Evolutionary conservation across 2,797 vertebrate genomes (phyloP).

Genomic region (Aldrovandia affinis): DNA sequence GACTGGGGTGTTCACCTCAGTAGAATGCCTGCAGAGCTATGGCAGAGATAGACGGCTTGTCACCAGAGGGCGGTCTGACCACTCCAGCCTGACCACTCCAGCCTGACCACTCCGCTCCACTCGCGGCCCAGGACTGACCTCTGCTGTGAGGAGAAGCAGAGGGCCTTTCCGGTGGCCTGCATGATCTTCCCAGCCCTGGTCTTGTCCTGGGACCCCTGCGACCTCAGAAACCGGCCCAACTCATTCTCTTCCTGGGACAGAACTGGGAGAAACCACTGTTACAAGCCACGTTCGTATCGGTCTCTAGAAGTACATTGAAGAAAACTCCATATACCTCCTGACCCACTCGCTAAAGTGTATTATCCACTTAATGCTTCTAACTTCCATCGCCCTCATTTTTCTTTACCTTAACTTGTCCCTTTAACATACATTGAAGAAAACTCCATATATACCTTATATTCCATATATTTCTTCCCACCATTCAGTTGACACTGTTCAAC

Average conservation of each 20-base stretch:
- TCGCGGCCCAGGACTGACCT: constrained; percentile 70
- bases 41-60: not conserved
- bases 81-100: not conserved
- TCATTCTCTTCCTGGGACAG: constrained; percentile 98
- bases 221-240: constrained; percentile 93
- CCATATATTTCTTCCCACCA: not conserved
- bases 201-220: constrained; percentile 94
- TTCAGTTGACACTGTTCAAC: not conserved
- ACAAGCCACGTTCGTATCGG: not conserved
- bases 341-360: not conserved
- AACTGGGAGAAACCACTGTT: constrained; percentile 66
- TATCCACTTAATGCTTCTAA: not conserved
- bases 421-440: not conserved
- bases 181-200: constrained; percentile 97
- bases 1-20: not conserved
- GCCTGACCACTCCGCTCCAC: not conserved
- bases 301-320: not conserved
- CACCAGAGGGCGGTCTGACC: not conserved
- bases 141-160: constrained; percentile 98
- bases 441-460: not conserved
- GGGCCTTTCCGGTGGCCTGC: constrained; percentile 96
- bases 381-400: not conserved
- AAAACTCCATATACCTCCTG: not conserved
- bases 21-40: not conserved
- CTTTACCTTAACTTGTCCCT: not conserved